Percentiles rank a stretch among this genome's conserved stretches.
Conservation (phyloP, 2,113 vertebrate genomes). For the Cynoglossus semilaevis region DNA sequence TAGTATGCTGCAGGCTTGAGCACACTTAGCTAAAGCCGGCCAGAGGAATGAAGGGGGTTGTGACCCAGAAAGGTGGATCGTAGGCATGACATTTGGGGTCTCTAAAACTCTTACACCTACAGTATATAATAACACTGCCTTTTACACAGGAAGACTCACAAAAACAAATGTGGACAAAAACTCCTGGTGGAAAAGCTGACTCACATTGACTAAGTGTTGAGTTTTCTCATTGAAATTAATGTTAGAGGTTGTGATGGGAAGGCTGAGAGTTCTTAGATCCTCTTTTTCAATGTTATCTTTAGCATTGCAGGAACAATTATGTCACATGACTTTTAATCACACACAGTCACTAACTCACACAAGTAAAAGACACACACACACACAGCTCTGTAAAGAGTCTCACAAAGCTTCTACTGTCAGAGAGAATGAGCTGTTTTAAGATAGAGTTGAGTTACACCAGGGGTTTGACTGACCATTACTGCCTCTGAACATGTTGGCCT, state of each 20-base stretch:
- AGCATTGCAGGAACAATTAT: slow-evolving; percentile 31
- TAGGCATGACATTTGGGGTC: too few species aligned
- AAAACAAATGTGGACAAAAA: too few species aligned
- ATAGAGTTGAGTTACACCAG: slow-evolving; percentile 60
- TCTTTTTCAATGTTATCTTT: slow-evolving; percentile 59
- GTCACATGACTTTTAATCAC: slow-evolving; percentile 58
- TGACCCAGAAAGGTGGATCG: too few species aligned
- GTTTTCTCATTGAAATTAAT: too few species aligned
- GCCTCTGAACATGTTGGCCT: slow-evolving; percentile 48
- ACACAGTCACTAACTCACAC: slow-evolving; percentile 20
- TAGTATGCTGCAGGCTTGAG: too few species aligned
- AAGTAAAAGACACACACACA: slow-evolving; percentile 23
- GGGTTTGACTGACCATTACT: slow-evolving; percentile 53
- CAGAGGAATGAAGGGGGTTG: too few species aligned
- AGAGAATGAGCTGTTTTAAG: slow-evolving; percentile 50
- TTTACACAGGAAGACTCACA: too few species aligned
- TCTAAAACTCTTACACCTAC: too few species aligned
- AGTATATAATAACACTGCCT: too few species aligned
- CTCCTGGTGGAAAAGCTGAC: slow-evolving; percentile 45
- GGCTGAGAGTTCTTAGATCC: slow-evolving; percentile 37
- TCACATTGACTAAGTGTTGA: slow-evolving; percentile 7
- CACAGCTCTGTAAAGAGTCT: slow-evolving; percentile 49
- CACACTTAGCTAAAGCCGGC: too few species aligned
- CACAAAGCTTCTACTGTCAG: slow-evolving; percentile 57
- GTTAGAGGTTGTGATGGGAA: slow-evolving; percentile 17